phyloP scores from a whole-genome alignment of 2,888 invertebrate species.

The Pristionchus maxplancki region DNA sequence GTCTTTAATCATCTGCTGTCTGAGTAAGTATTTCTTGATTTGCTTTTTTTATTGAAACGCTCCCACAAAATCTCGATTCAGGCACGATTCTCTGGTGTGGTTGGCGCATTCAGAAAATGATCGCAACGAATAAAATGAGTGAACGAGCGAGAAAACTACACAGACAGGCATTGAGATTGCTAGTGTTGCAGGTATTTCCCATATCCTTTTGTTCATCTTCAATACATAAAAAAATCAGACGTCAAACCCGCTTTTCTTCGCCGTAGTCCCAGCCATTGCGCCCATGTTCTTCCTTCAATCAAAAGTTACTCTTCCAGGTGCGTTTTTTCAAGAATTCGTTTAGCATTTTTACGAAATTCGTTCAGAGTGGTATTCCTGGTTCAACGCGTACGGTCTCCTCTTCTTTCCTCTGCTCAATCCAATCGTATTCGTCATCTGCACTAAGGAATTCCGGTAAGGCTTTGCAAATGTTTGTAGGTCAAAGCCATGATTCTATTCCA shows the following conservation, averaged over 20 bases:
- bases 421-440: conserved; percentile 29
- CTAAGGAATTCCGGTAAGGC: neutral
- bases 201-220: neutral
- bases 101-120: conserved; percentile 13
- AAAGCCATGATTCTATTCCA: neutral
- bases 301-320: neutral
- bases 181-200: neutral
- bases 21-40: neutral
- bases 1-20: neutral
- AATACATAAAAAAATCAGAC: neutral
- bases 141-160: neutral
- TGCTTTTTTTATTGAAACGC: neutral
- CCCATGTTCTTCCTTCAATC: neutral
- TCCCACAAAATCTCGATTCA: neutral
- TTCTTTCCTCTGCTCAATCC: conserved; percentile 30
- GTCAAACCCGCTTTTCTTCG: neutral
- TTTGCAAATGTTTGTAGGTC: neutral
- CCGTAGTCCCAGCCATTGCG: neutral
- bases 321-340: neutral
- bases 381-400: neutral
- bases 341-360: too few relatives aligned
- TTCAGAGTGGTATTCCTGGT: neutral
- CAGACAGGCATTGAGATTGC: neutral
- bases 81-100: conserved; percentile 21
- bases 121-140: neutral